Evolutionary conservation across 1,140 invertebrate genomes (phyloP).

Genomic region (Cotesia vestalis): DNA sequence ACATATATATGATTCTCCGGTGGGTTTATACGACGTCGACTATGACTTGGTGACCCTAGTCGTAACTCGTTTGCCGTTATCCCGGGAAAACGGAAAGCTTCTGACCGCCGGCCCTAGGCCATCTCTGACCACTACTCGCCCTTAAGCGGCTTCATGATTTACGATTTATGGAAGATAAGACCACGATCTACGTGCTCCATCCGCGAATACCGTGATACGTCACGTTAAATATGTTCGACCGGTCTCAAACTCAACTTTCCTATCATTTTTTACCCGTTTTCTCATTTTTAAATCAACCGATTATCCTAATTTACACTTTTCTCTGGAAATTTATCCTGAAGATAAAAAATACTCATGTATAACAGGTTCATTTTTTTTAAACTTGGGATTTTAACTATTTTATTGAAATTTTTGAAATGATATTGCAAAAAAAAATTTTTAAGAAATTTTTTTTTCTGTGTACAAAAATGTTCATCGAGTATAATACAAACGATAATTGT

Average conservation of each 20-base stretch:
- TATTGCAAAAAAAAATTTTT: too few species aligned
- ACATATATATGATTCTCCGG: neutral
- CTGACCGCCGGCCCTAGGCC: neutral
- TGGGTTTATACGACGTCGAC: slow-evolving; percentile 20
- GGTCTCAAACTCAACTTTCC: neutral
- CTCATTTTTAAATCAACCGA: neutral
- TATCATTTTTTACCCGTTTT: neutral
- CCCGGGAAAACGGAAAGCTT: slow-evolving; percentile 17
- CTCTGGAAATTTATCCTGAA: too few species aligned
- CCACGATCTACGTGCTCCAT: slow-evolving; percentile 5
- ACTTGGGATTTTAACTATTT: too few species aligned
- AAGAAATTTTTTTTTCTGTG: too few species aligned
- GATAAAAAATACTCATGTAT: too few species aligned
- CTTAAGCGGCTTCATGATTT: slow-evolving; percentile 21
- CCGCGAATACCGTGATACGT: neutral
- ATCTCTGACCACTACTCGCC: slow-evolving; percentile 17
- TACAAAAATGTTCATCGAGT: too few species aligned
- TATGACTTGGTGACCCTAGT: slow-evolving; percentile 10
- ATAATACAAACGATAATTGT: too few species aligned
- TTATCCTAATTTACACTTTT: neutral
- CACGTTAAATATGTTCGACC: neutral
- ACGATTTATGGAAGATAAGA: slow-evolving; percentile 12
- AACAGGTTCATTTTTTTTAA: too few species aligned
- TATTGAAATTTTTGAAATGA: too few species aligned
- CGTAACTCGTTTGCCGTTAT: slow-evolving; percentile 23